These are phyloP conservation scores for Apostichopus japonicus DNA, from an alignment of 35 echinoderm and acorn worm genomes.

Conservation along the genomic window DNA sequence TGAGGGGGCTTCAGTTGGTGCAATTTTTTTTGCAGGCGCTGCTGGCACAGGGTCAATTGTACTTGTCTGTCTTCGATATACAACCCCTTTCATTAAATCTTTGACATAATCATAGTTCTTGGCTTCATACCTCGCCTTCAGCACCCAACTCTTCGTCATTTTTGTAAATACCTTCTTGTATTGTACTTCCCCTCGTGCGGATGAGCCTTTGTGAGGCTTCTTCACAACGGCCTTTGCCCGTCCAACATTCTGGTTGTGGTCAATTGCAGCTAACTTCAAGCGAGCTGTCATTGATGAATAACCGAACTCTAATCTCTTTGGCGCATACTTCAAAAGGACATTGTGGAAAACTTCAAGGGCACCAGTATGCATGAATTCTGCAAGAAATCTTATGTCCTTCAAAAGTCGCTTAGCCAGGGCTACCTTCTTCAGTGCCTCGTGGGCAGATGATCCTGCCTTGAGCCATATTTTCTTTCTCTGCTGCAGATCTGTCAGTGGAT, in stretches of 20 bases:
- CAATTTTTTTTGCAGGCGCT: no score
- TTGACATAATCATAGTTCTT: neutral
- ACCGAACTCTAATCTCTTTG: slow-evolving; percentile 22
- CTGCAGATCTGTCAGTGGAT: neutral
- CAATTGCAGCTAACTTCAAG: slow-evolving; percentile 16
- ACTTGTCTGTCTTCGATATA: no score
- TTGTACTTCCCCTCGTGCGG: neutral
- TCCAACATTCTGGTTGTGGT: slow-evolving; percentile 32
- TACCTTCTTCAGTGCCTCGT: neutral
- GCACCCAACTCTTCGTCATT: slow-evolving; percentile 9
- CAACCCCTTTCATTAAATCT: no score
- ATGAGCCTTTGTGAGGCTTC: neutral
- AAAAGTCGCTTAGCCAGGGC: neutral
- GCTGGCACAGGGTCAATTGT: no score
- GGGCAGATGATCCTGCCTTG: neutral
- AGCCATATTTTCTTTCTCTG: neutral
- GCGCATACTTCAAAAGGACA: slow-evolving; percentile 44
- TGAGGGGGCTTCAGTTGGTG: no score
- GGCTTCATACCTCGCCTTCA: slow-evolving; percentile 28
- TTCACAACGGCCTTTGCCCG: slow-evolving; percentile 3
- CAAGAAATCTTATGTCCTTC: neutral
- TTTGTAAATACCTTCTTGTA: slow-evolving; percentile 13
- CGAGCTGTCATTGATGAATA: neutral
- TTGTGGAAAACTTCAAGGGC: slow-evolving; percentile 41
- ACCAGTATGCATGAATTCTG: neutral